Evolutionary conservation across 2,797 vertebrate species (phyloP).

Genomic region (Chloroceryle amazona): DNA sequence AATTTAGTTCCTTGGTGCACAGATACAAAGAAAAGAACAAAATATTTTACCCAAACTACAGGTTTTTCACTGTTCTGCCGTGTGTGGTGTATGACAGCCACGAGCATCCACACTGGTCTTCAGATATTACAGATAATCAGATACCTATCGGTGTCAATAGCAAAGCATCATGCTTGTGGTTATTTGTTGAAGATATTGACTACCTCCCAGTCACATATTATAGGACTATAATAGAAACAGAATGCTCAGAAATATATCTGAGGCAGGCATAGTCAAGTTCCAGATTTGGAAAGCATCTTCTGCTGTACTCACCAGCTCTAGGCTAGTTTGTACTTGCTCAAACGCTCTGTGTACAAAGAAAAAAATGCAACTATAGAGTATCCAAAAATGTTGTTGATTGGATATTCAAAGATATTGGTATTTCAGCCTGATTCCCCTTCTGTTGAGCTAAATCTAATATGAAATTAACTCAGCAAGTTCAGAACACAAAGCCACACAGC

Average conservation of each 20-base stretch:
- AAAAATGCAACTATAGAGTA: neutral
- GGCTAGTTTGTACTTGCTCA: neutral
- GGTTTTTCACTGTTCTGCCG: neutral
- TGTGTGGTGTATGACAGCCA: neutral
- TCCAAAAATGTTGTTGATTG: neutral
- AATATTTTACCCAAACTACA: conserved; percentile 7
- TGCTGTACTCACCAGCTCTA: neutral
- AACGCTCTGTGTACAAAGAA: neutral
- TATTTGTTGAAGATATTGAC: neutral
- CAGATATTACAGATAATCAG: neutral
- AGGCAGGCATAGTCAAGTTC: neutral
- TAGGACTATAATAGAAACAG: too few relatives aligned
- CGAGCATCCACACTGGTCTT: neutral
- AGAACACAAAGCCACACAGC: neutral
- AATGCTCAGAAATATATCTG: neutral
- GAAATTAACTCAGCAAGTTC: neutral
- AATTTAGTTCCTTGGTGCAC: conserved; percentile 77
- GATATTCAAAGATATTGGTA: neutral
- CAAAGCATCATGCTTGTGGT: neutral
- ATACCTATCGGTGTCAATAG: neutral
- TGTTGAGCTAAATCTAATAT: neutral
- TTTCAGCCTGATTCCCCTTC: neutral
- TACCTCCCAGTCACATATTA: neutral
- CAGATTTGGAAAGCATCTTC: neutral
- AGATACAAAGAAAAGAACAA: conserved; percentile 61